Evolutionary conservation across 2,113 vertebrate species (phyloP), one percentile per base, ranked within the genome.

Genomic region (Cavia aperea): DNA sequence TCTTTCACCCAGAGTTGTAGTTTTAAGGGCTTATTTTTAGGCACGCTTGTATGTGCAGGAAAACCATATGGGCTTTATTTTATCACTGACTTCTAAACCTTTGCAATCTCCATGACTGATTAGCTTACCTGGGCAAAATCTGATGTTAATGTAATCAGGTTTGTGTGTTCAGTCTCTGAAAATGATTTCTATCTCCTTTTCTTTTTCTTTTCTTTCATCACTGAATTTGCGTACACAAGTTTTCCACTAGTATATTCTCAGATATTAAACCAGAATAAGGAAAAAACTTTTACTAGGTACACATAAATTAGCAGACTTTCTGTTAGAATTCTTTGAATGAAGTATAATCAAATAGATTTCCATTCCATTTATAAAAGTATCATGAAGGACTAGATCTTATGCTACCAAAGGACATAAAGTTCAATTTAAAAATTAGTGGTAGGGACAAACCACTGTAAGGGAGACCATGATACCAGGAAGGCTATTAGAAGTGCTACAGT

Each of bases 51-150:
- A 15, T 91, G 63, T 11, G 4, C 10, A 92, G 43, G 18, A 15
- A 31, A 58, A 87, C 23, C 90, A 8, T 2, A 18, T 58, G 58
- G 2, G 1, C 9, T 81, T 93, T 93, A 86, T 93, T 94, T 90
- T 26, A 43, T 93, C 68, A 84, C 24, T 89, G 24, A 88, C 36
- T 86, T 96, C 75, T 68, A 92, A 91, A 93, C 6, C 15, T 79
- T 49, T 82, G 43, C 2, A 78, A 24, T 72, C 92, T 93, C 81
- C 43, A 49, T 73, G 62, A 86, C 63, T 87, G 60, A 84, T 86
- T 83, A 73, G 54, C 58, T 94, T 65, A 79, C 16, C 60, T 87
- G 26, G 78, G 18, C 56, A 94, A 29, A 78, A 46, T 88, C 31
- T 29, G 16, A 93, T 85, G 51, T 68, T 89, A 91, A 89, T 54